These are phyloP conservation scores for Brachionus calyciflorus DNA, from an alignment of 1,140 invertebrate genomes.

Conservation along the genomic window DNA sequence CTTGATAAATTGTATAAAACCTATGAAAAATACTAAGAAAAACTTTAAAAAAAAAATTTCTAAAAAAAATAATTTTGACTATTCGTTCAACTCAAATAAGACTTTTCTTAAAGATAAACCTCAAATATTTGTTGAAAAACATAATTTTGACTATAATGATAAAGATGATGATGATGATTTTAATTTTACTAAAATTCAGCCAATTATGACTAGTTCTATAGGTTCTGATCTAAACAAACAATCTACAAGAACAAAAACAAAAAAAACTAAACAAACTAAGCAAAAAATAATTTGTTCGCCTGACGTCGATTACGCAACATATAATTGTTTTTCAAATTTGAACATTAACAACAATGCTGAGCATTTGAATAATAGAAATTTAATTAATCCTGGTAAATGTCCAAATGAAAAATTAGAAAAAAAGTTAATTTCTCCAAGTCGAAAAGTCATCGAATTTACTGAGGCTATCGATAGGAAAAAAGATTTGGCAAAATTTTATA, in stretches of 20 bases:
- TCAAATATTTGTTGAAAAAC: not conserved
- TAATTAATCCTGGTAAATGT: too few relatives aligned
- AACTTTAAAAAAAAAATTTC: not conserved
- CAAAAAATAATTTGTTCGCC: too few relatives aligned
- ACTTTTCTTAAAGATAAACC: not conserved
- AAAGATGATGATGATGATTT: too few relatives aligned
- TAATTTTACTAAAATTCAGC: not conserved
- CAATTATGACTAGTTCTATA: not conserved
- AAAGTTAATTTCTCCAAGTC: not conserved
- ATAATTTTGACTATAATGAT: not conserved
- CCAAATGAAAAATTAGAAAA: too few relatives aligned
- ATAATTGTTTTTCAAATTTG: not conserved
- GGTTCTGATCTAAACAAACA: not conserved
- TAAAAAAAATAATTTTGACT: not conserved
- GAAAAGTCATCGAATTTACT: not conserved
- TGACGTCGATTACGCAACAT: not conserved
- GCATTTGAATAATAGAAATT: too few relatives aligned
- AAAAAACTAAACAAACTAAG: not conserved
- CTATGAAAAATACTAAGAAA: not conserved
- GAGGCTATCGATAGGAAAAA: not conserved
- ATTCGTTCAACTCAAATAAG: not conserved
- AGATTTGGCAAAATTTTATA: slow-evolving; percentile 25
- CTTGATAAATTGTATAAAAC: not conserved
- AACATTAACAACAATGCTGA: not conserved
- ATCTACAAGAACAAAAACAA: not conserved